These are phyloP conservation scores for Torymus tubicola DNA, from an alignment of 2,888 invertebrate genomes.

Conservation along the genomic window DNA sequence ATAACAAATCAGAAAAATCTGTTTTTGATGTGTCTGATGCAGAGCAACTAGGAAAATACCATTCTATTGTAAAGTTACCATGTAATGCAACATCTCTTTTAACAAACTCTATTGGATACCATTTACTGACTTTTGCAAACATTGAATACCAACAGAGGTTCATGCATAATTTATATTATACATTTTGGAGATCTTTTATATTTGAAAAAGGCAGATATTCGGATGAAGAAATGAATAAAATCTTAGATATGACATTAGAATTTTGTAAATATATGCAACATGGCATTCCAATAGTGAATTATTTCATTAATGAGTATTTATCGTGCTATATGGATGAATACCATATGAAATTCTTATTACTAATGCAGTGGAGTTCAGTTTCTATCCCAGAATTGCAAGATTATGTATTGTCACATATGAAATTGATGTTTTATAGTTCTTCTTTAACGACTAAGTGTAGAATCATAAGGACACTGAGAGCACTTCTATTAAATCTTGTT, in stretches of 20 bases:
- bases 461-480: slow-evolving; percentile 66
- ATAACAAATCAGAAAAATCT: slow-evolving; percentile 65
- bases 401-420: slow-evolving; percentile 66
- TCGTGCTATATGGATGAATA: slow-evolving; percentile 67
- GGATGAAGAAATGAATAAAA: slow-evolving; percentile 64
- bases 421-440: slow-evolving; percentile 69
- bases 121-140: slow-evolving; percentile 71
- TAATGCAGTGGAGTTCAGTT: slow-evolving; percentile 70
- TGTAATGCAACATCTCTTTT: slow-evolving; percentile 72
- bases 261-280: slow-evolving; percentile 73
- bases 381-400: slow-evolving; percentile 65
- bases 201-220: slow-evolving; percentile 68
- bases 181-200: slow-evolving; percentile 70
- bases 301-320: slow-evolving; percentile 71
- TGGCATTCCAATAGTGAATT: slow-evolving; percentile 70
- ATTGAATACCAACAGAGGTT: slow-evolving; percentile 72
- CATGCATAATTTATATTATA: slow-evolving; percentile 71
- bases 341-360: slow-evolving; percentile 64
- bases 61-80: slow-evolving; percentile 69
- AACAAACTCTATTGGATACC: slow-evolving; percentile 70
- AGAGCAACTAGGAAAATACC: slow-evolving; percentile 69
- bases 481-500: slow-evolving; percentile 67
- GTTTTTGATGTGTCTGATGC: slow-evolving; percentile 70
- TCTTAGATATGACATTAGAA: slow-evolving; percentile 68
- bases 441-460: slow-evolving; percentile 66